Conservation (phyloP, 2,888 invertebrate species). For the Melanchra persicariae region DNA sequence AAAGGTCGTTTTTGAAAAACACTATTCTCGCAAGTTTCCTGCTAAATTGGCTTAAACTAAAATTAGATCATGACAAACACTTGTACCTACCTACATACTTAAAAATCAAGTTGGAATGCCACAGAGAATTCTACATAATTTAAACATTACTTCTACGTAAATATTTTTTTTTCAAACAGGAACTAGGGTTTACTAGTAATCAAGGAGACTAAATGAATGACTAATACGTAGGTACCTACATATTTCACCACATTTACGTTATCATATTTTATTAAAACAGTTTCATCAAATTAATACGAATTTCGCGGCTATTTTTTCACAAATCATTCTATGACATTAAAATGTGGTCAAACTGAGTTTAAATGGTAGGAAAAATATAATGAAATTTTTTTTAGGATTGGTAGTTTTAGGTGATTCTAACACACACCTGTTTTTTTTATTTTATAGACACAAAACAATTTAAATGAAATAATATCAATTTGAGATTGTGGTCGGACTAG, state of each 20-base stretch:
- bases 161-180: not conserved
- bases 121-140: conserved; percentile 17
- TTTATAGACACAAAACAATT: conserved; percentile 5
- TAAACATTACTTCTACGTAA: conserved; percentile 14
- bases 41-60: conserved; percentile 28
- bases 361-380: conserved; percentile 12
- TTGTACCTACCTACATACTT: conserved; percentile 14
- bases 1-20: conserved; percentile 5
- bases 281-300: conserved; percentile 9
- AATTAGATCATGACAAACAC: conserved; percentile 42
- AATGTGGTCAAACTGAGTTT: conserved; percentile 10
- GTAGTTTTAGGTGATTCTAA: not conserved
- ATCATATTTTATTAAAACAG: not conserved
- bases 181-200: too few species aligned
- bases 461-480: conserved; percentile 1
- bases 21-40: not conserved
- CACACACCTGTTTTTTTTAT: conserved; percentile 19
- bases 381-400: not conserved
- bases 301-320: conserved; percentile 18
- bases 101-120: conserved; percentile 17
- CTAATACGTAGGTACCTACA: not conserved
- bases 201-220: too few species aligned
- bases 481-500: conserved; percentile 15
- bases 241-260: conserved; percentile 8
- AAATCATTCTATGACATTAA: conserved; percentile 15